Percentiles rank a stretch among this genome's conserved stretches.
Evolutionary conservation across 2,113 vertebrate genomes (phyloP).

Genomic region (Caranx ignobilis): DNA sequence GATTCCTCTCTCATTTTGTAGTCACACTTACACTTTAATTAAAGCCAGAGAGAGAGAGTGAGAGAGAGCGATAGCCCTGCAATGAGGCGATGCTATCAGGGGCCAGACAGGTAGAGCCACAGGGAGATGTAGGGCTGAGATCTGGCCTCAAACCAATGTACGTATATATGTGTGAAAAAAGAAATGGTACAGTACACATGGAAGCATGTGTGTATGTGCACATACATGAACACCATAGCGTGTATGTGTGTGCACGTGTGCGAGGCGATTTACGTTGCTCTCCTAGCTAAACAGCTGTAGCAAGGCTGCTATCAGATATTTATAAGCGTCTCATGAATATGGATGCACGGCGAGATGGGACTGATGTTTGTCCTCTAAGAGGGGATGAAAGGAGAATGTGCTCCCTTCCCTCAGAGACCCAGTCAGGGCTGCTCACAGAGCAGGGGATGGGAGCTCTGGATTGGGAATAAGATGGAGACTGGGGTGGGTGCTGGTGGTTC

Average conservation of each 20-base stretch:
- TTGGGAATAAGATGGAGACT: constrained; percentile 42
- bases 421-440: constrained; percentile 76
- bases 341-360: constrained; percentile 83
- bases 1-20: constrained; percentile 84
- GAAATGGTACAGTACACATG: constrained; percentile 35
- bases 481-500: constrained; percentile 53
- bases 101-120: constrained; percentile 56
- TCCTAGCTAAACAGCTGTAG: constrained; percentile 85
- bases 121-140: constrained; percentile 63
- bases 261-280: constrained; percentile 66
- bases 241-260: constrained; percentile 40
- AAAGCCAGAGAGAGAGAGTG: constrained; percentile 66
- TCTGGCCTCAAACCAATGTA: constrained; percentile 50
- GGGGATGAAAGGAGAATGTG: constrained; percentile 87
- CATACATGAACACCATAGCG: constrained; percentile 11
- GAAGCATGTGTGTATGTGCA: constrained; percentile 28
- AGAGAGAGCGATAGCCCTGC: constrained; percentile 73
- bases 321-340: constrained; percentile 89
- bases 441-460: constrained; percentile 54
- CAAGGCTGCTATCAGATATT: constrained; percentile 87
- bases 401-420: constrained; percentile 81
- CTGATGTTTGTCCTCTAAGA: constrained; percentile 90
- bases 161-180: constrained; percentile 17
- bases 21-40: constrained; percentile 85
- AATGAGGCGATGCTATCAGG: constrained; percentile 83